Evolutionary conservation across 2,797 vertebrate species (phyloP), one percentile per base, ranked within the genome.

Genomic region (Myotis planiceps): DNA sequence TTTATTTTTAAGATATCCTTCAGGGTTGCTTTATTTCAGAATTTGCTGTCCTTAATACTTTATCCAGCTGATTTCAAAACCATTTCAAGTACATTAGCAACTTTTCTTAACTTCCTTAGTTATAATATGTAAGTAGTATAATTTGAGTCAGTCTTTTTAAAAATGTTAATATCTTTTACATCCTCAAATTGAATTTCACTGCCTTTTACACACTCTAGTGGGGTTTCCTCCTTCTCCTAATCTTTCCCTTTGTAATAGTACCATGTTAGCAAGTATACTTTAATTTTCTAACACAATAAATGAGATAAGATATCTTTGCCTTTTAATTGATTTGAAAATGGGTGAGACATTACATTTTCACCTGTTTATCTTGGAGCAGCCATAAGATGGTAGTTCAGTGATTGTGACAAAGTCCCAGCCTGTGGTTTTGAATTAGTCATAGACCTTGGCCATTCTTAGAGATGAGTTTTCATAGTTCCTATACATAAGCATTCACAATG

Each of bases 261-360:
- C 18, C 34, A 29, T 60, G 47, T 66, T 60, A 90, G 72, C 29
- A 76, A 72, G 53, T 75, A 39, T 42, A 29, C 65, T 78, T 78
- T 87, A 78, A 65, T 96, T 92, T 90, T 88, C 55, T 90, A 81
- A 10, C 60, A 88, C 32, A 90, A 83, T 74, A 69, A 85, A 63
- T 65, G 72, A 82, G 68, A 86, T 91, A 47, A 74, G 76, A 34
- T 71, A 58, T 69, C 72, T 88, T 85, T 88, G 65, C 49, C 49
- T 94, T 93, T 88, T 71, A 68, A 66, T 37, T 75, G 53, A 90
- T 88, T 88, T 85, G 51, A 90, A 95, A 92, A 90, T 89, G 55
- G 21, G 58, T 87, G 66, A 34, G 60, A 63, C 7, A 23, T 78
- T 82, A 66, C 32, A 65, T 88, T 93, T 94, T 79, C 47, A 58